Evolutionary conservation across 2,113 vertebrate species (phyloP).

Genomic region (Austrofundulus limnaeus): DNA sequence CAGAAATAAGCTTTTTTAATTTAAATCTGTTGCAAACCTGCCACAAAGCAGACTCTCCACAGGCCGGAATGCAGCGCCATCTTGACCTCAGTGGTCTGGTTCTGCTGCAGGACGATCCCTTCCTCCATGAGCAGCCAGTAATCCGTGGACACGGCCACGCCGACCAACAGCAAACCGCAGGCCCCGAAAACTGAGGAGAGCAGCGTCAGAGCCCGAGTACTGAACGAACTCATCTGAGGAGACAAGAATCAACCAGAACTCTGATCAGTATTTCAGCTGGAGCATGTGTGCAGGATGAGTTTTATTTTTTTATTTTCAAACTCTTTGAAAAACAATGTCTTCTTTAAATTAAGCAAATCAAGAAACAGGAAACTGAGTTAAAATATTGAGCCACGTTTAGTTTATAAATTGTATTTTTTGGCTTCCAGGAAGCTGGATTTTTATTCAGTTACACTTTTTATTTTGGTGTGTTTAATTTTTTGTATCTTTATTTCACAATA

Average conservation of each 20-base stretch:
- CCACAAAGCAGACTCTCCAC: slow-evolving; percentile 91
- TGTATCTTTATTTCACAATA: too few relatives aligned
- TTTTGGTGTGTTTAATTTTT: too few relatives aligned
- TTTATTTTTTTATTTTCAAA: too few relatives aligned
- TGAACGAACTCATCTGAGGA: slow-evolving; percentile 87
- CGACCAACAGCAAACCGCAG: slow-evolving; percentile 86
- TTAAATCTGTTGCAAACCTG: slow-evolving; percentile 73
- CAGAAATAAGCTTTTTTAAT: too few relatives aligned
- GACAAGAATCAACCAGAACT: neutral
- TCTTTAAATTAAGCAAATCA: too few relatives aligned
- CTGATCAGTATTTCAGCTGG: neutral
- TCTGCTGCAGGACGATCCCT: slow-evolving; percentile 87
- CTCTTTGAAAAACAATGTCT: too few relatives aligned
- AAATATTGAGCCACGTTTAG: too few relatives aligned
- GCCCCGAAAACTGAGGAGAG: slow-evolving; percentile 89
- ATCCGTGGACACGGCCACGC: slow-evolving; percentile 89
- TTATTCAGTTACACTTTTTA: too few relatives aligned
- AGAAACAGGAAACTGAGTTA: too few relatives aligned
- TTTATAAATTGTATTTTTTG: too few relatives aligned
- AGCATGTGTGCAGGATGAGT: too few relatives aligned
- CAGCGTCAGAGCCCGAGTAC: slow-evolving; percentile 87
- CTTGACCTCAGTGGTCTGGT: slow-evolving; percentile 90
- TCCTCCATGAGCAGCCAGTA: slow-evolving; percentile 94
- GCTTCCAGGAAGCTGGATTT: too few relatives aligned
- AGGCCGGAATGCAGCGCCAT: slow-evolving; percentile 90